Base-by-base conservation (phyloP, 2,113 vertebrate species). In the Myiagra hebetior region DNA sequence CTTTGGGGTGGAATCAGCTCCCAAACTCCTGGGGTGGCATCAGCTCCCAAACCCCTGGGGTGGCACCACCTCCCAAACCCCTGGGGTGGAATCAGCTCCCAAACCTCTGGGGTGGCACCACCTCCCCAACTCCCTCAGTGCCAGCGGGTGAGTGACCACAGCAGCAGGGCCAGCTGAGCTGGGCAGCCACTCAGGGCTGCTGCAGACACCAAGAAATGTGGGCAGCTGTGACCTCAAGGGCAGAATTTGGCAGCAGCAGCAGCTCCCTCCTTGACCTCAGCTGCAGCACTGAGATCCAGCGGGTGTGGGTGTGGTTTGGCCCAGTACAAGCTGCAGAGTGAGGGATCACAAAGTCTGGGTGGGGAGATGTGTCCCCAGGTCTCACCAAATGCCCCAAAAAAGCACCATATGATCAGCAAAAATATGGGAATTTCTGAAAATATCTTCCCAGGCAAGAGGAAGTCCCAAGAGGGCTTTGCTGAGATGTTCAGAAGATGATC, bases 111-210 rank as follows among this genome's bases (percentile, higher is more conserved):
- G 65, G 10, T 35, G 64, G 27, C 33, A 49, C 24, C 4, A 1
- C 41, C 35, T n/a, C 57, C 35, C 57, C 50, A 26, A 10, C 6
- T 22, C 22, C 52, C 21, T 41, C 4, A 13, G 49, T 11, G 15
- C 7, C 23, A 1, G 22, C 23, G 20, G 33, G 19, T 3, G 13
- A 1, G 77, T 0, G 2, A 2, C 10, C 3, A 0, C 63, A 27
- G 87, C 21, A 0, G 50, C 44, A 5, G 13, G 6, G 23, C 62
- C 41, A 11, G 4, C 2, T 3, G 53, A 49, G 75, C 30, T 44
- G 79, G 42, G 21, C 49, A 8, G 9, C 7, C 62, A 7, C 9
- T 0, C 8, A 4, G 42, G 35, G 35, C 26, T 47, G 42, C 63
- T 57, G 57, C 74, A 57, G n/a, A 5, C 41, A 18, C 30, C 56